phyloP scores from a whole-genome alignment of 1,140 invertebrate genomes.

The Drosophila kanapiae region DNA sequence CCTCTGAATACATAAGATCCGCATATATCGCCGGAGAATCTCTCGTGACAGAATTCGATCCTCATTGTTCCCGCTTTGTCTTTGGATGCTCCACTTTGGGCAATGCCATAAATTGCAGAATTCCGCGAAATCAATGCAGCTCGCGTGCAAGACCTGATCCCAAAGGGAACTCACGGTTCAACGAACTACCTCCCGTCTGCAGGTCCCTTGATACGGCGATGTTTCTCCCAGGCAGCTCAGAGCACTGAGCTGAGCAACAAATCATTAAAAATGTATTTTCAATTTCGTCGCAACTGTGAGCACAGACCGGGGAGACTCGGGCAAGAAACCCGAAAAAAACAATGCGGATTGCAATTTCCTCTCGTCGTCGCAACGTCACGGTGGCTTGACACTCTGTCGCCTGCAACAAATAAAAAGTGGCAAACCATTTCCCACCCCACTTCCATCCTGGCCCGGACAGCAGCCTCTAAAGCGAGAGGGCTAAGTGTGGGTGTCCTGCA shows the following conservation, averaged over 20 bases:
- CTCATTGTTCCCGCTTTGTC: conserved; percentile 9
- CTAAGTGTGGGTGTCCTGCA: conserved; percentile 18
- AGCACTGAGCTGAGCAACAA: conserved; percentile 51
- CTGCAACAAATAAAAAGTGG: conserved; percentile 57
- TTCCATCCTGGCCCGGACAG: conserved; percentile 3
- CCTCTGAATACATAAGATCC: background rate
- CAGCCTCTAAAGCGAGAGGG: background rate
- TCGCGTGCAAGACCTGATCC: conserved; percentile 15
- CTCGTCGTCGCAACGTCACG: conserved; percentile 8
- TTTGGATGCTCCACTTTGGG: conserved; percentile 33
- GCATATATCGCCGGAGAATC: background rate
- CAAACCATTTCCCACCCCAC: conserved; percentile 43
- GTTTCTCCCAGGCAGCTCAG: conserved; percentile 45
- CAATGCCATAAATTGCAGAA: conserved; percentile 37
- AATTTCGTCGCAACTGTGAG: conserved; percentile 63
- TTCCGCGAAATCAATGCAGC: conserved; percentile 18
- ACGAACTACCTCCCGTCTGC: conserved; percentile 15
- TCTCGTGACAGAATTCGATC: background rate
- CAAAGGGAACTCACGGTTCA: conserved; percentile 29
- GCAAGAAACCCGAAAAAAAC: conserved; percentile 8
- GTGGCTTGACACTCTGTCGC: conserved; percentile 52
- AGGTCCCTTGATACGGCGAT: conserved; percentile 31
- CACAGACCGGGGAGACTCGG: background rate
- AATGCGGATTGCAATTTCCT: conserved; percentile 26
- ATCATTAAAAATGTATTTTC: conserved; percentile 79